phyloP scores from a whole-genome alignment of 2,888 invertebrate genomes.

The Arrhopalites spinosus region DNA sequence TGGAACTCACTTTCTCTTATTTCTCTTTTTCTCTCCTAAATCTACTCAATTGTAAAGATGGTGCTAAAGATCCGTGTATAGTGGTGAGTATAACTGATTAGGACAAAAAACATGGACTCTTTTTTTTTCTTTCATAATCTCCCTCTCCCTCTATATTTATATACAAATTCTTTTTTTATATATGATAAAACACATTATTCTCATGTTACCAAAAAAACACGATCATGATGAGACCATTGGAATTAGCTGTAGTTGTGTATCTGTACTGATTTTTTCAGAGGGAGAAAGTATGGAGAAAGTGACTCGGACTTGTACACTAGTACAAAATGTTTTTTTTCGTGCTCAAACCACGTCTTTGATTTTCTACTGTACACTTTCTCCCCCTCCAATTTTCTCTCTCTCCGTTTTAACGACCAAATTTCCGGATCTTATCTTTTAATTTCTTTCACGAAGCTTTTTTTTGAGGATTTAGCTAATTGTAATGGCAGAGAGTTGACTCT shows the following conservation, averaged over 20 bases:
- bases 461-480: slow-evolving; percentile 20
- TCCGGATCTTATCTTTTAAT: slow-evolving; percentile 23
- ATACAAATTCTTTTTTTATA: neutral
- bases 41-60: slow-evolving; percentile 22
- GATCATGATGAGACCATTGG: no score
- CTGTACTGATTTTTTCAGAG: no score
- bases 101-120: slow-evolving; percentile 23
- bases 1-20: neutral
- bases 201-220: no score
- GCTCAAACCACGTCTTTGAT: no score
- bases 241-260: no score
- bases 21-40: neutral
- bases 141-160: neutral
- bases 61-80: slow-evolving; percentile 14
- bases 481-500: neutral
- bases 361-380: no score
- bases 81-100: slow-evolving; percentile 16
- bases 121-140: no score
- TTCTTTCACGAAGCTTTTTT: slow-evolving; percentile 13
- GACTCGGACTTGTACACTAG: no score
- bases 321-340: no score
- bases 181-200: no score
- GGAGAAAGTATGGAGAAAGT: no score
- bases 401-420: neutral
- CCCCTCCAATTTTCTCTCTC: no score